These are phyloP conservation scores for Kryptolebias ocellatus DNA, from an alignment of 2,797 vertebrate species.

Conservation along the genomic window DNA sequence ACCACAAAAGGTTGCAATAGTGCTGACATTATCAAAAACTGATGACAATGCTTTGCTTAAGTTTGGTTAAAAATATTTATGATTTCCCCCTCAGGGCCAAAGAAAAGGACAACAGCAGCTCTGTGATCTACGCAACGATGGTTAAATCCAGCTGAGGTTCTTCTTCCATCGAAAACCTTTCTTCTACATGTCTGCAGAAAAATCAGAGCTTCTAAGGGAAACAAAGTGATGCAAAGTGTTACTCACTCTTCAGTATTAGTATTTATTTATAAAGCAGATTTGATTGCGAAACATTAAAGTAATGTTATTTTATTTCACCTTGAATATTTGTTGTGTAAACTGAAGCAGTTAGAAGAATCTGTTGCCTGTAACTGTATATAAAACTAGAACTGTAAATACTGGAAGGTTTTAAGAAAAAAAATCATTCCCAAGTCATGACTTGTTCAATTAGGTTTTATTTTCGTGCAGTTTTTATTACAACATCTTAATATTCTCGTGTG, in stretches of 20 bases:
- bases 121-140: conserved; percentile 56
- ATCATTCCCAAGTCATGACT: conserved; percentile 27
- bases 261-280: neutral
- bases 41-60: neutral
- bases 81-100: conserved; percentile 35
- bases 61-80: neutral
- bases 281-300: neutral
- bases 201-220: neutral
- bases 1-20: too few relatives aligned
- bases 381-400: conserved; percentile 20
- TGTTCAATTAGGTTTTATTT: conserved; percentile 39
- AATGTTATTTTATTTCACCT: neutral
- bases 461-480: conserved; percentile 24
- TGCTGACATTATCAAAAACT: neutral
- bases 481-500: neutral
- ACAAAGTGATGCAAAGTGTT: too few relatives aligned
- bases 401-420: conserved; percentile 45
- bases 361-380: too few relatives aligned
- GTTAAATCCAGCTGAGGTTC: conserved; percentile 16
- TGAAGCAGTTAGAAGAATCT: too few relatives aligned
- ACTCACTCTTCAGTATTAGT: too few relatives aligned
- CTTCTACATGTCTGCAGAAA: neutral
- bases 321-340: neutral
- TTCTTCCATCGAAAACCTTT: neutral
- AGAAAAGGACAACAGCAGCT: neutral